Evolutionary conservation across 1,140 invertebrate species (phyloP).

Genomic region (Ephestia elutella): DNA sequence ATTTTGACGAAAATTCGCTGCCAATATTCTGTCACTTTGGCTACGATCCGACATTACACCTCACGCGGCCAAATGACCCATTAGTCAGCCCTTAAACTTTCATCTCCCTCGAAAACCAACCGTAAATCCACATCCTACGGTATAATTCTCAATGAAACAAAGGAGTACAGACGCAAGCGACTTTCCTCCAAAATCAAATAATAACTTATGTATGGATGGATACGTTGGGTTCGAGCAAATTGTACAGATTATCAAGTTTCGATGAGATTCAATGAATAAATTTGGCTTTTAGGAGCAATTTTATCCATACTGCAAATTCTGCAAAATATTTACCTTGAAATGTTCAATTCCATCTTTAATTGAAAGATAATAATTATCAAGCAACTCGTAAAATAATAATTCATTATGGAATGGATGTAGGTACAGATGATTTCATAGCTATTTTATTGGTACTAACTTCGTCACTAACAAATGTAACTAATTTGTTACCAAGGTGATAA

Average conservation of each 20-base stretch:
- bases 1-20: constrained; percentile 13
- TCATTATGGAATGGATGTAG: not conserved
- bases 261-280: constrained; percentile 23
- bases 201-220: constrained; percentile 42
- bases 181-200: constrained; percentile 40
- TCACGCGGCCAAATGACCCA: constrained; percentile 55
- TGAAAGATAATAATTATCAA: constrained; percentile 15
- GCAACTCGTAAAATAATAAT: constrained; percentile 10
- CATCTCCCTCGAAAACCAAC: constrained; percentile 28
- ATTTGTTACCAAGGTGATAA: not conserved
- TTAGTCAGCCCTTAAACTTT: constrained; percentile 40
- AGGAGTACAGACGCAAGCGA: constrained; percentile 31
- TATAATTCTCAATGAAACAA: constrained; percentile 21
- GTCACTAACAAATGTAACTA: not conserved
- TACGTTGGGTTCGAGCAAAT: constrained; percentile 28
- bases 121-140: constrained; percentile 27
- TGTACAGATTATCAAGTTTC: constrained; percentile 26
- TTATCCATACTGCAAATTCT: too few species aligned
- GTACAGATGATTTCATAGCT: not conserved
- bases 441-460: not conserved
- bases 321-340: too few species aligned
- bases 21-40: constrained; percentile 48
- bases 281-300: constrained; percentile 7
- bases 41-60: constrained; percentile 49
- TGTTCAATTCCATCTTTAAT: not conserved